Conservation (phyloP, 2,888 invertebrate species). For the Drosophila mimica region DNA sequence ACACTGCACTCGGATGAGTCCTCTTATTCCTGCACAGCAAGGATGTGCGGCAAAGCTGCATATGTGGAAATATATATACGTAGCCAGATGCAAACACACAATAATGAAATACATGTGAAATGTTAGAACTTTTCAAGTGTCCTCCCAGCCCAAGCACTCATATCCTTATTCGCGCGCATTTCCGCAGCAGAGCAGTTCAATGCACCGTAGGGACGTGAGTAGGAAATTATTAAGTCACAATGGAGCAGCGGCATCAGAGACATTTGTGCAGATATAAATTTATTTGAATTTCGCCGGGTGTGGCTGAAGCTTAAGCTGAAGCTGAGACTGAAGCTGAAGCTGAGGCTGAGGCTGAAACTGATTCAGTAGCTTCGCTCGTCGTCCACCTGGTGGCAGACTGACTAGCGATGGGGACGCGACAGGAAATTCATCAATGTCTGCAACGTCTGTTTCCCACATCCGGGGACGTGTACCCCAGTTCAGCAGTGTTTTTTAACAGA, state of each 20-base stretch:
- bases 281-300: conserved; percentile 57
- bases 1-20: conserved; percentile 13
- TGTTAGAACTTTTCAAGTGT: conserved; percentile 34
- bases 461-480: conserved; percentile 36
- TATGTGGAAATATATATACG: background rate
- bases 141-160: background rate
- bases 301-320: conserved; percentile 13
- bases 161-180: conserved; percentile 9
- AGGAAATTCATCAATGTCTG: conserved; percentile 81
- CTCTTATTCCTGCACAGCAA: background rate
- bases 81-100: conserved; percentile 19
- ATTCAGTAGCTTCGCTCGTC: conserved; percentile 9
- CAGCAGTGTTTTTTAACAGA: conserved; percentile 66
- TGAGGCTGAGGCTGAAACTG: conserved; percentile 8
- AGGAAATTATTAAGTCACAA: conserved; percentile 80
- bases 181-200: conserved; percentile 60
- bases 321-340: conserved; percentile 8
- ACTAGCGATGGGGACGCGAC: conserved; percentile 64
- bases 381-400: conserved; percentile 29
- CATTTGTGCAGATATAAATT: conserved; percentile 68
- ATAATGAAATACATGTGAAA: conserved; percentile 39
- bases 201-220: conserved; percentile 72
- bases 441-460: conserved; percentile 70
- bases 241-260: conserved; percentile 59
- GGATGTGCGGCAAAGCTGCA: conserved; percentile 2